Percentiles rank a stretch among this genome's conserved stretches.
phyloP scores from a whole-genome alignment of 2,113 vertebrate species.

The Thermophis baileyi region DNA sequence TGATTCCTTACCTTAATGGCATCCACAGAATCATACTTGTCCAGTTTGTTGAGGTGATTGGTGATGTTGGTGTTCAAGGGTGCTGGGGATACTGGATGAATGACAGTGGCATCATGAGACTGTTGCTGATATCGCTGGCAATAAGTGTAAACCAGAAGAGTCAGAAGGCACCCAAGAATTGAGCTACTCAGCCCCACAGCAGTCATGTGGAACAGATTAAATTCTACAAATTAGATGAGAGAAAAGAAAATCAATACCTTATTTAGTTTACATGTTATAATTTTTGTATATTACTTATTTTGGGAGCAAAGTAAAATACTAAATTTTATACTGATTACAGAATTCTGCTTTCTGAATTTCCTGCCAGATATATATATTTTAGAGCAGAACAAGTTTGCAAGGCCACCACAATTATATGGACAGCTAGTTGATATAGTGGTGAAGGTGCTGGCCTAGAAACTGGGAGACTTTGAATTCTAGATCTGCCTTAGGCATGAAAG shows the following conservation, averaged over 20 bases:
- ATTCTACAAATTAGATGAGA: constrained; percentile 72
- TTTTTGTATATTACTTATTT: not conserved
- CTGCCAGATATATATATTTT: not conserved
- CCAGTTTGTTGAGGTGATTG: constrained; percentile 98
- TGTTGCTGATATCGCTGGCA: constrained; percentile 96
- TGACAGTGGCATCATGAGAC: constrained; percentile 93
- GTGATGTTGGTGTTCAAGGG: constrained; percentile 97
- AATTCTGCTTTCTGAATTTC: not conserved
- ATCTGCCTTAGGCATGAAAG: not conserved
- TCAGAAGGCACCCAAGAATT: constrained; percentile 93
- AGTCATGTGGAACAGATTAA: constrained; percentile 97
- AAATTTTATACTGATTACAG: not conserved
- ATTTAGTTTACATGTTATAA: not conserved
- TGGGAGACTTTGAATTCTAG: not conserved
- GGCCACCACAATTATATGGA: not conserved
- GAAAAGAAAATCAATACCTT: not conserved
- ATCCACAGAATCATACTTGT: constrained; percentile 95
- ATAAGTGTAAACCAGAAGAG: constrained; percentile 90
- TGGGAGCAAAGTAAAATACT: not conserved
- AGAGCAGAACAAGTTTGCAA: not conserved
- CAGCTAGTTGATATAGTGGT: not conserved
- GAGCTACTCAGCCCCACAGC: constrained; percentile 94
- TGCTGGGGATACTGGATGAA: constrained; percentile 90
- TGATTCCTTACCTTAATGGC: constrained; percentile 86
- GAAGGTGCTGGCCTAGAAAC: not conserved